These are phyloP conservation scores for Dromas ardeola DNA, from an alignment of 2,113 vertebrate species.

Conservation along the genomic window DNA sequence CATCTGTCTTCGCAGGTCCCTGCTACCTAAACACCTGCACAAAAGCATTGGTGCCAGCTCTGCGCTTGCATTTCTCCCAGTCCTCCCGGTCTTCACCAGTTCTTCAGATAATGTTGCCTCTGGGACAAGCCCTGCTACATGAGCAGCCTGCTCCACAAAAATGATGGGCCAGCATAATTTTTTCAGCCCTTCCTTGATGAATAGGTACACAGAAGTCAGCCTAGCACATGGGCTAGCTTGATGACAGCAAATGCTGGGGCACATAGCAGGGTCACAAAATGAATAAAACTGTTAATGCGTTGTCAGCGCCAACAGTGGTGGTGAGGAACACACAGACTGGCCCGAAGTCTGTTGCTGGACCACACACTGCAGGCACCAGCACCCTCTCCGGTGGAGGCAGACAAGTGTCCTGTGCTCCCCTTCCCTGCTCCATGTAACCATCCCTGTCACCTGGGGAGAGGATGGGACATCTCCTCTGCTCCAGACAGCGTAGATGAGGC, in stretches of 20 bases:
- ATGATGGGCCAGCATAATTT: background rate
- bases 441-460: background rate
- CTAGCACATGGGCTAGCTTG: fast-evolving
- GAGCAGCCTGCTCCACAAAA: background rate
- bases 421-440: background rate
- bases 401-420: background rate
- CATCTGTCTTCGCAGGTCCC: background rate
- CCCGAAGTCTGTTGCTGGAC: background rate
- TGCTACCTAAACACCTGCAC: background rate
- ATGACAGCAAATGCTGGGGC: background rate
- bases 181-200: background rate
- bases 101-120: background rate
- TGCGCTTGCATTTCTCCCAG: background rate
- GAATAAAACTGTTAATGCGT: background rate
- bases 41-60: background rate
- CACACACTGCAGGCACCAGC: background rate
- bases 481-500: background rate
- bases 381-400: fast-evolving
- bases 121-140: background rate
- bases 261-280: background rate
- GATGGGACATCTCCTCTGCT: background rate
- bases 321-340: background rate
- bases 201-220: background rate
- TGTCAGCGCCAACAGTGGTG: background rate
- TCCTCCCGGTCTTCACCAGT: background rate